Conservation (phyloP, 2,888 invertebrate genomes). For the Mystacides longicornis region DNA sequence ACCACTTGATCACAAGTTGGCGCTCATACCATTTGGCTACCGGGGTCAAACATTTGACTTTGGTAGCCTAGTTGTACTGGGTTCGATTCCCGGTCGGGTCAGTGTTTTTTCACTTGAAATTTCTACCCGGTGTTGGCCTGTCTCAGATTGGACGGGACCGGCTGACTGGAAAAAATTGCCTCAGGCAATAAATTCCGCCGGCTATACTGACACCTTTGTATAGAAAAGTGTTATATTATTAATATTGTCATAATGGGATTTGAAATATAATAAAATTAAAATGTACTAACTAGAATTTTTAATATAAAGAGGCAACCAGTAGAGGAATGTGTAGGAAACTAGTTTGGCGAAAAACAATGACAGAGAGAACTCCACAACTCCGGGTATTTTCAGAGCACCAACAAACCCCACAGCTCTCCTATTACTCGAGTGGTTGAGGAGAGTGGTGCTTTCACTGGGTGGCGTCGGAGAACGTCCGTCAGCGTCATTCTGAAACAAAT, state of each 20-base stretch:
- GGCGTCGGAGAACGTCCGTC: neutral
- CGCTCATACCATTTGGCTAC: no score
- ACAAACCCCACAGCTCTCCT: slow-evolving; percentile 64
- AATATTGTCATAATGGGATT: slow-evolving; percentile 51
- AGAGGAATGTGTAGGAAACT: slow-evolving; percentile 94
- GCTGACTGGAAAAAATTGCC: no score
- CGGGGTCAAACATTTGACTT: no score
- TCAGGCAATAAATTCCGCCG: no score
- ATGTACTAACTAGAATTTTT: slow-evolving; percentile 67
- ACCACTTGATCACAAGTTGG: no score
- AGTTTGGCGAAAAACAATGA: slow-evolving; percentile 94
- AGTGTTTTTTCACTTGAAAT: no score
- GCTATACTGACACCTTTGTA: no score
- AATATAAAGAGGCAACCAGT: slow-evolving; percentile 92
- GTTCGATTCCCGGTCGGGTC: no score
- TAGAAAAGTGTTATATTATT: no score
- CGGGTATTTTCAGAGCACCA: slow-evolving; percentile 78
- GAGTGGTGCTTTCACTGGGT: slow-evolving; percentile 34
- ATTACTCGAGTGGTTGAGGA: slow-evolving; percentile 31
- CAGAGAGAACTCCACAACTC: slow-evolving; percentile 87
- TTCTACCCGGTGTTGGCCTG: no score
- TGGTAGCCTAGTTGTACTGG: no score
- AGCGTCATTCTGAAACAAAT: slow-evolving; percentile 4
- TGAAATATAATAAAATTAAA: neutral
- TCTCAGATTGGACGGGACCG: slow-evolving; percentile 60